Conservation (phyloP, 2,113 vertebrate species). For the Lipophrys pholis region DNA sequence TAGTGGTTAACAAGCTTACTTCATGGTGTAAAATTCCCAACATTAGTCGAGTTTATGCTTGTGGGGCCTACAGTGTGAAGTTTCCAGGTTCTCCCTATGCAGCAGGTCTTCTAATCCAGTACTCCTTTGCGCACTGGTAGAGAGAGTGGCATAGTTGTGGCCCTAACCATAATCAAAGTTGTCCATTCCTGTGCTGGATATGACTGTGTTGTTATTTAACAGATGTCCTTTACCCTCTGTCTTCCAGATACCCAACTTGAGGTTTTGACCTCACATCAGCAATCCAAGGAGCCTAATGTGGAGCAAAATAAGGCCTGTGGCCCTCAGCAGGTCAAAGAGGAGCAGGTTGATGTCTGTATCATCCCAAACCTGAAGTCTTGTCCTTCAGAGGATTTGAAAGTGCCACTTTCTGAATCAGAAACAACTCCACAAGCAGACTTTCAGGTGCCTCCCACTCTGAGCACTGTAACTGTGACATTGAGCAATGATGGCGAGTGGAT, state of each 20-base stretch:
- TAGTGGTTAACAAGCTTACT: too few species aligned
- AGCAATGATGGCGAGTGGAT: background rate
- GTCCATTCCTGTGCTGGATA: background rate
- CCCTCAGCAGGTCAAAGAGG: constrained; percentile 23
- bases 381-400: background rate
- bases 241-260: background rate
- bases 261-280: background rate
- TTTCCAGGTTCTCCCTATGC: too few species aligned
- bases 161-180: too few species aligned
- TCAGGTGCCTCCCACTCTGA: background rate
- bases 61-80: too few species aligned
- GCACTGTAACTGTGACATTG: background rate
- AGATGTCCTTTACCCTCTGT: background rate
- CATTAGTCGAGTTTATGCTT: too few species aligned
- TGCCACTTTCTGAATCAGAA: background rate
- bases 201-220: background rate
- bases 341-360: constrained; percentile 11
- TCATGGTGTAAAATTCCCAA: too few species aligned
- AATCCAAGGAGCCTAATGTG: background rate
- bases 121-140: too few species aligned
- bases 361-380: background rate
- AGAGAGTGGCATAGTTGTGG: too few species aligned
- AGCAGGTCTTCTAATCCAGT: too few species aligned
- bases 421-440: background rate
- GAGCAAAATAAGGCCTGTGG: background rate